These are phyloP conservation scores for Didymodactylos carnosus DNA, from an alignment of 2,888 invertebrate species.

Conservation along the genomic window DNA sequence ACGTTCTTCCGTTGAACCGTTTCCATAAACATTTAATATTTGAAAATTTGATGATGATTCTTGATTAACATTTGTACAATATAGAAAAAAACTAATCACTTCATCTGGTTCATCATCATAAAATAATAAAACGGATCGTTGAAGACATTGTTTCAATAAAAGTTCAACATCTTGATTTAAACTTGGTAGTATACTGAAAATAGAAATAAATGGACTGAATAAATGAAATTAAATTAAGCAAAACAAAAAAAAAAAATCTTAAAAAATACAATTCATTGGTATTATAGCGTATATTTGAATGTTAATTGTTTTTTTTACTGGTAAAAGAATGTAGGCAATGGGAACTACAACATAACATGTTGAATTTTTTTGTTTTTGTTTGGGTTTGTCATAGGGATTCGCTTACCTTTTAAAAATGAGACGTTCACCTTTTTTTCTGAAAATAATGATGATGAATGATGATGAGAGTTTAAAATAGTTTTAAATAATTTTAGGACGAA, in stretches of 20 bases:
- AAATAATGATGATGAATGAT: constrained; percentile 24
- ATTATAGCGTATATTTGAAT: too few relatives aligned
- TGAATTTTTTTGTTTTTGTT: too few relatives aligned
- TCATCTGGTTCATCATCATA: not conserved
- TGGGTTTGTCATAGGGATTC: too few relatives aligned
- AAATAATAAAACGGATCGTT: not conserved
- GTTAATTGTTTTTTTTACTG: too few relatives aligned
- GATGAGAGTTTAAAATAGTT: too few relatives aligned
- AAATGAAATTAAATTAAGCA: too few relatives aligned
- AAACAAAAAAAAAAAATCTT: too few relatives aligned
- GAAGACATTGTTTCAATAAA: not conserved
- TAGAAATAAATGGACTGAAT: not conserved
- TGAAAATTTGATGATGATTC: not conserved
- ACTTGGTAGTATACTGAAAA: not conserved
- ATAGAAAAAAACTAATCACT: not conserved
- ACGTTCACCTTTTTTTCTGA: constrained; percentile 27
- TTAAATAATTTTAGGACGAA: not conserved
- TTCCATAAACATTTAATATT: not conserved
- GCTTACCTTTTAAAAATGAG: too few relatives aligned
- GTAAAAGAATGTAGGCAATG: too few relatives aligned
- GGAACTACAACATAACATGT: too few relatives aligned
- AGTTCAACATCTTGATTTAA: not conserved
- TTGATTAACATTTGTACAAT: not conserved
- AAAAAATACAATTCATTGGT: too few relatives aligned
- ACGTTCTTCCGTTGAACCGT: not conserved